These are phyloP conservation scores for Holothuria scabra DNA, from an alignment of 53 echinoderm and acorn worm genomes.

Conservation along the genomic window DNA sequence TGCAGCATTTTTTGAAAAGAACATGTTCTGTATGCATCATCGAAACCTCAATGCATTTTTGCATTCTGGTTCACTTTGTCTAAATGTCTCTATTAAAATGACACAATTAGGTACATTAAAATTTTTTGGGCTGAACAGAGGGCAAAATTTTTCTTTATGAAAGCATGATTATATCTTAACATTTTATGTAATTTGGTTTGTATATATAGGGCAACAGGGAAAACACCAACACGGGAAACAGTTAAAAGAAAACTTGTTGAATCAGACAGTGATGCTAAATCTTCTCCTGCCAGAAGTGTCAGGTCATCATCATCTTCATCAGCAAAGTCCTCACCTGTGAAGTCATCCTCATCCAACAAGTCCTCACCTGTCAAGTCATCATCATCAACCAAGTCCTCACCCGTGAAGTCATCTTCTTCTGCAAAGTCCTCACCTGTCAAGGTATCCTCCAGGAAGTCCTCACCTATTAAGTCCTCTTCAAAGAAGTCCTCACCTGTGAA, in stretches of 20 bases:
- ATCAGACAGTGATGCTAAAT: not conserved
- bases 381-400: no score
- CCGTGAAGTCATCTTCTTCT: not conserved
- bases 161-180: no score
- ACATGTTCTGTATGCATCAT: no score
- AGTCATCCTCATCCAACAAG: not conserved
- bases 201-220: not conserved
- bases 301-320: slow-evolving; percentile 21
- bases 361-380: not conserved
- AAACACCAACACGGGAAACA: not conserved
- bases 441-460: not conserved
- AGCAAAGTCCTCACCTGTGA: not conserved
- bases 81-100: no score
- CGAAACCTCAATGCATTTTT: no score
- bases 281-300: not conserved
- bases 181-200: no score
- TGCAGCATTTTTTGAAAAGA: no score
- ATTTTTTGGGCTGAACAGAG: no score
- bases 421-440: slow-evolving; percentile 1
- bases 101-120: no score
- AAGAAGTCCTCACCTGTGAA: not conserved
- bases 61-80: no score
- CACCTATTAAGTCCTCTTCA: not conserved
- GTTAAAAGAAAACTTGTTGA: slow-evolving; percentile 24
- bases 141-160: no score